Base-by-base conservation (phyloP, 1,140 invertebrate genomes). In the Planococcus citri region DNA sequence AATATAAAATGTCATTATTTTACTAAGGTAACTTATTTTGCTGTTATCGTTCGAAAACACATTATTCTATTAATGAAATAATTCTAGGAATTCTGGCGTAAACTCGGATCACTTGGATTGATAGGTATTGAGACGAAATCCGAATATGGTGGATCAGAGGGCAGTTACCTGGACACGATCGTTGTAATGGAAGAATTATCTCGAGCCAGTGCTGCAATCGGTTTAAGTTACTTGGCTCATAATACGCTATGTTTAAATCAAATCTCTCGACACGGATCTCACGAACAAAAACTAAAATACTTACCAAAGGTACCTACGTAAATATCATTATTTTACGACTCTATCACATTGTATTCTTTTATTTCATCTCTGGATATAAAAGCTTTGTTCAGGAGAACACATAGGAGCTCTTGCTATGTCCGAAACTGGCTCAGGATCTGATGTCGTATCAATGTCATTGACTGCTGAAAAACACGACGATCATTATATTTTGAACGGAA, bases 161-260 rank as follows among this genome's bases (percentile, higher is more conserved):
- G 92, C 68, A 83, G 83, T 37, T 99, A 98, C 77, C 81, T 95
- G 20, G 95, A 98, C 76, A 95, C 99, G 76, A 84, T 89, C 69
- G 81, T 99, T 67, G 90, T 95, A 10, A 87, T 94, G 86, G 97
- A 99, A 80, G 97, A 99, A 82, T 76, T 99, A 60, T 94, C 92
- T 3, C 85, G 97, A 75, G 94, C 88, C 9, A 85, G 84, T 71
- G 91, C 83, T 1, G 83, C 87, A 1, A 88, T 99, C 64, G 95
- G 81, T 0, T 79, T 99, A 0, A 96, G 92, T 58, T 99, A 99
- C 77, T 95, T 92, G 1, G 95, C 95, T 21, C 96, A 99, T 80
- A 98, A 97, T 3, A 99, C 99, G 80, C 83, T 99, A 0, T 99
- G 97, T 78, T 78, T 99, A 0, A 98, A 98, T 81, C 97, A 99